phyloP scores from a whole-genome alignment of 2,888 invertebrate genomes.

The Conus canariensis region DNA sequence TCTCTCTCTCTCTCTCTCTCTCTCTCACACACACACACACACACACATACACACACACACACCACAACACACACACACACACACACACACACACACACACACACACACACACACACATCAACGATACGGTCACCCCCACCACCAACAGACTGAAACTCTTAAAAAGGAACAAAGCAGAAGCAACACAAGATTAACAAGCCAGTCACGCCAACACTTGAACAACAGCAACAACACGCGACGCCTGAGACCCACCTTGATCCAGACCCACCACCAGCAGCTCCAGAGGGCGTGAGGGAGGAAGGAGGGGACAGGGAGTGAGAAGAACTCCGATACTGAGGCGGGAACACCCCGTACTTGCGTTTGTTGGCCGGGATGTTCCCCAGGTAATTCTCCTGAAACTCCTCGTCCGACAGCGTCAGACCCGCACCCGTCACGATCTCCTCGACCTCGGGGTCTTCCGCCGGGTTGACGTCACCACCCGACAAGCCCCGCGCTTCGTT shows the following conservation, averaged over 20 bases:
- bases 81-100: neutral
- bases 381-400: slow-evolving; percentile 52
- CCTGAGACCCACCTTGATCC: neutral
- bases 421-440: slow-evolving; percentile 18
- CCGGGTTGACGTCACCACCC: neutral
- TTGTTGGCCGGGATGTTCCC: slow-evolving; percentile 52
- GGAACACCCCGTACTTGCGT: slow-evolving; percentile 40
- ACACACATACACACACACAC: no score
- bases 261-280: neutral
- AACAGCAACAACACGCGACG: neutral
- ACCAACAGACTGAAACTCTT: neutral
- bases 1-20: no score
- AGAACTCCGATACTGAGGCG: slow-evolving; percentile 14
- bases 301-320: neutral
- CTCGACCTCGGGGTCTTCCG: neutral
- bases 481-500: neutral
- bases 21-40: no score
- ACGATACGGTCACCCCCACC: neutral
- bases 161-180: no score
- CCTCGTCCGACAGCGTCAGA: slow-evolving; percentile 48
- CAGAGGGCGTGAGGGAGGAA: neutral
- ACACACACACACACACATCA: neutral
- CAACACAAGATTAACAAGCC: neutral
- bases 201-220: neutral
- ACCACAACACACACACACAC: neutral